Percentiles rank a stretch among this genome's conserved stretches.
phyloP scores from a whole-genome alignment of 2,888 invertebrate genomes.

The Pyrochroa serraticornis region DNA sequence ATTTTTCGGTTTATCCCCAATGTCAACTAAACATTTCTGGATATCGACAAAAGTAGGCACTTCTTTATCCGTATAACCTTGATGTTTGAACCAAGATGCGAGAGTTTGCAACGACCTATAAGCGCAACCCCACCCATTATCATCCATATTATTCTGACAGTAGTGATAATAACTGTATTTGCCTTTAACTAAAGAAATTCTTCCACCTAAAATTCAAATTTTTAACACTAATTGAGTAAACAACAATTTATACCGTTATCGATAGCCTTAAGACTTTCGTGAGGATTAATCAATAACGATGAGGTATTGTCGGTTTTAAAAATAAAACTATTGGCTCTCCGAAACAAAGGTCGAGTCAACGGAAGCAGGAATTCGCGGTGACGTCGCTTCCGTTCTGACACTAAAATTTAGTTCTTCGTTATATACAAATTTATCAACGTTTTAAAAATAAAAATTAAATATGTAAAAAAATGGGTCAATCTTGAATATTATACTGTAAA shows the following conservation, averaged over 20 bases:
- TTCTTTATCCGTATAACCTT: conserved; percentile 78
- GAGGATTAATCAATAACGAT: conserved; percentile 73
- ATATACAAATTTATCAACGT: conserved; percentile 8
- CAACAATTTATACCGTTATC: conserved; percentile 46
- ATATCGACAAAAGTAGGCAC: conserved; percentile 86
- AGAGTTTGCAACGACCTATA: conserved; percentile 97
- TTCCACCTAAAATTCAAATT: conserved; percentile 53
- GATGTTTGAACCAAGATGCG: conserved; percentile 90
- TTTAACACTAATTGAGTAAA: conserved; percentile 24
- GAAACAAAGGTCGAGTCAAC: conserved; percentile 73
- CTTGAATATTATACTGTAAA: too few species aligned
- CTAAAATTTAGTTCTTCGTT: conserved; percentile 62
- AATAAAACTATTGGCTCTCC: conserved; percentile 70
- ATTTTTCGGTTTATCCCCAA: conserved; percentile 87
- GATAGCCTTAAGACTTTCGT: conserved; percentile 61
- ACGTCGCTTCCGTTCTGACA: conserved; percentile 67
- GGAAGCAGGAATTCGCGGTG: conserved; percentile 76
- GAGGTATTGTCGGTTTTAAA: conserved; percentile 60
- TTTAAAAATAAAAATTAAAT: conserved; percentile 4
- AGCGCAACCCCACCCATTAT: conserved; percentile 99
- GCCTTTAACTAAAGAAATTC: conserved; percentile 73
- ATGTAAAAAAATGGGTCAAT: too few species aligned
- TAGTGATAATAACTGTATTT: conserved; percentile 95
- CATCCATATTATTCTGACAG: conserved; percentile 91
- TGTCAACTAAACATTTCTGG: conserved; percentile 91